phyloP scores from a whole-genome alignment of 1,140 invertebrate species.

The Scaptomyza hsui region DNA sequence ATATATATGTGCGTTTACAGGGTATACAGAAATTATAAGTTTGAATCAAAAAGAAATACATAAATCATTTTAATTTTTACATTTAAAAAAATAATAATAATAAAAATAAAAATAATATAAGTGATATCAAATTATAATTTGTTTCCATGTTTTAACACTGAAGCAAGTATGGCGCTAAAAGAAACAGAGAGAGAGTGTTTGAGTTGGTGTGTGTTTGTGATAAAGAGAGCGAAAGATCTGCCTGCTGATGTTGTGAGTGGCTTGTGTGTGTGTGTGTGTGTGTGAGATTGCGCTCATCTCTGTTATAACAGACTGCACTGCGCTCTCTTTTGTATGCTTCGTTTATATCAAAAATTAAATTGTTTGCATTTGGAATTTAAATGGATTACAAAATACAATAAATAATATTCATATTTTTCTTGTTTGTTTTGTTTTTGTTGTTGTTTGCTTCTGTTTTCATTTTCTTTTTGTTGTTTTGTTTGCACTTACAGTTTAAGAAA shows the following conservation, averaged over 20 bases:
- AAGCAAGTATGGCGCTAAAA: constrained; percentile 11
- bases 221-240: constrained; percentile 1
- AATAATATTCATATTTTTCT: constrained; percentile 61
- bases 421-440: constrained; percentile 40
- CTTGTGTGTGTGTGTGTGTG: constrained; percentile 2
- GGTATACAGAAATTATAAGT: constrained; percentile 21
- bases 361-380: constrained; percentile 48
- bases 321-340: constrained; percentile 33
- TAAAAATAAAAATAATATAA: constrained; percentile 13
- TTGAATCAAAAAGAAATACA: constrained; percentile 20
- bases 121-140: constrained; percentile 4
- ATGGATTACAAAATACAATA: constrained; percentile 82
- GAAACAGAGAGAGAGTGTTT: constrained; percentile 2
- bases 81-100: constrained; percentile 14
- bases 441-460: constrained; percentile 43
- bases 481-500: constrained; percentile 65
- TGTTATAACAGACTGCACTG: background rate
- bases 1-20: constrained; percentile 27
- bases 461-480: constrained; percentile 31
- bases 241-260: background rate
- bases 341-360: constrained; percentile 47
- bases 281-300: constrained; percentile 10
- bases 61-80: background rate
- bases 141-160: constrained; percentile 8
- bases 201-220: background rate